Percentiles rank a stretch among this genome's conserved stretches.
Evolutionary conservation across 2,888 invertebrate genomes (phyloP).

Genomic region (Stegana nigrithorax): DNA sequence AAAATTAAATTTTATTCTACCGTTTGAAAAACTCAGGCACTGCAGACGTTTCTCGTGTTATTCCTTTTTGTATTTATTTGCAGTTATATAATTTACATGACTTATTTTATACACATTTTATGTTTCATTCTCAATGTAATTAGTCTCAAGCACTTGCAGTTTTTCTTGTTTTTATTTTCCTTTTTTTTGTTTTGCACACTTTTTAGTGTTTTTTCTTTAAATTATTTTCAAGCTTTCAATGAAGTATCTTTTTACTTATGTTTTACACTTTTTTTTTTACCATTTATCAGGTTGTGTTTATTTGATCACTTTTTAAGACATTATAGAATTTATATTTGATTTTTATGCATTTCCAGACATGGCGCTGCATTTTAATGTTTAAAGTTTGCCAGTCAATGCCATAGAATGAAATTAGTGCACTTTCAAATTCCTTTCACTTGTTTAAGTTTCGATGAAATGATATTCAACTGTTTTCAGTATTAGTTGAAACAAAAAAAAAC

Average conservation of each 20-base stretch:
- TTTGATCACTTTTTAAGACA: constrained; percentile 64
- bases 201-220: constrained; percentile 20
- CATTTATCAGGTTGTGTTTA: constrained; percentile 62
- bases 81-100: constrained; percentile 29
- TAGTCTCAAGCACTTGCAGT: constrained; percentile 23
- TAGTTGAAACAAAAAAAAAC: no score
- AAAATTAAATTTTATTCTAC: constrained; percentile 15
- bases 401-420: no score
- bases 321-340: constrained; percentile 57
- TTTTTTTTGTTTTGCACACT: constrained; percentile 2
- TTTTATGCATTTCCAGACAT: constrained; percentile 60
- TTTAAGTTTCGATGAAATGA: no score
- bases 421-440: no score
- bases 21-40: no score
- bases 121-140: constrained; percentile 26
- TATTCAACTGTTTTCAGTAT: no score
- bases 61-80: not conserved
- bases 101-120: constrained; percentile 25
- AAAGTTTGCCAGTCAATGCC: constrained; percentile 42
- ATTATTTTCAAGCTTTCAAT: constrained; percentile 11
- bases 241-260: not conserved
- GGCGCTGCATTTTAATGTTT: constrained; percentile 55
- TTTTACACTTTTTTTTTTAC: constrained; percentile 12
- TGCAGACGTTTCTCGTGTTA: no score
- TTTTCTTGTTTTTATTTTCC: constrained; percentile 33